Percentiles rank a stretch among this genome's conserved stretches.
These are phyloP conservation scores for Ptychodera flava DNA, from an alignment of 35 echinoderm and acorn worm species.

Conservation along the genomic window DNA sequence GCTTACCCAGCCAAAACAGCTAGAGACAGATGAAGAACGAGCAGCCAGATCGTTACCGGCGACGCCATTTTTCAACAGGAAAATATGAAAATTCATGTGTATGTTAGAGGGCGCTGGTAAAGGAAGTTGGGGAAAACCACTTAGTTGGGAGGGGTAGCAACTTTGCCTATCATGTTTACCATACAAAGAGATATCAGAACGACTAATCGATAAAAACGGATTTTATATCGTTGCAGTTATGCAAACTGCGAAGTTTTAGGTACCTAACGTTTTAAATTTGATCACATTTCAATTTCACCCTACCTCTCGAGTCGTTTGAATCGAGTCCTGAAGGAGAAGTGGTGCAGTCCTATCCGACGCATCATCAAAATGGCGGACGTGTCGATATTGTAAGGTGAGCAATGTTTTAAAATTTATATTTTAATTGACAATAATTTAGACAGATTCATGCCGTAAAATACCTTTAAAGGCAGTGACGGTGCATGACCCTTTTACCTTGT, in stretches of 20 bases:
- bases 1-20: constrained; percentile 75
- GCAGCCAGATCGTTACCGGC: constrained; percentile 31
- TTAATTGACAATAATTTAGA: too few species aligned
- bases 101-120: not conserved
- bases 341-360: not conserved
- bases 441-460: too few species aligned
- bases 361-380: not conserved
- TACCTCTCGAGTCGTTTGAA: too few species aligned
- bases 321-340: too few species aligned
- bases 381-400: not conserved
- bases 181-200: not conserved
- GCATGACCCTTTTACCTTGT: too few species aligned
- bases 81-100: constrained; percentile 10
- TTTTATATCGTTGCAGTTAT: not conserved
- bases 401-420: too few species aligned
- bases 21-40: constrained; percentile 51
- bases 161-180: not conserved
- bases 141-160: not conserved
- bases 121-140: constrained; percentile 8
- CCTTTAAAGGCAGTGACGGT: too few species aligned
- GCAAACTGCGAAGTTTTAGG: not conserved
- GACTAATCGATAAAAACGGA: constrained; percentile 5
- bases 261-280: not conserved
- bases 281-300: constrained; percentile 7
- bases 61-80: constrained; percentile 50